phyloP scores from a whole-genome alignment of 2,113 vertebrate species.

The Fulica atra region DNA sequence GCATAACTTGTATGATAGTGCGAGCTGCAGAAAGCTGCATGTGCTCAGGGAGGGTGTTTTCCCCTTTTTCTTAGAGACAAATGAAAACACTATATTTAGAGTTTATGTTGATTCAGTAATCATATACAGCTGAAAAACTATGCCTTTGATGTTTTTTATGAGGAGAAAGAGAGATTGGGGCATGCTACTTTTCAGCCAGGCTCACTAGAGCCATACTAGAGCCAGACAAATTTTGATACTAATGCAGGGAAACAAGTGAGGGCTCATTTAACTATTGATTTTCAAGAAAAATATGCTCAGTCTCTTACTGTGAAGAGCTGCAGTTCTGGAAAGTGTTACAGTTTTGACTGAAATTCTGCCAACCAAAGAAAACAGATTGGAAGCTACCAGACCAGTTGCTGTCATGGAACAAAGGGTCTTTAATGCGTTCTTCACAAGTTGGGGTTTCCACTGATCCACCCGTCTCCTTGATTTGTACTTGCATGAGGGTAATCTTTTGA shows the following conservation, averaged over 20 bases:
- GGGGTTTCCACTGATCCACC: background rate
- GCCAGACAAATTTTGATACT: background rate
- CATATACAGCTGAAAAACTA: background rate
- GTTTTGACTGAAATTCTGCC: background rate
- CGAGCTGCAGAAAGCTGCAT: background rate
- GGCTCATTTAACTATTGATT: background rate
- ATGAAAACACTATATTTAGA: background rate
- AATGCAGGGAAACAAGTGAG: background rate
- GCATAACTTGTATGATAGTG: fast-evolving
- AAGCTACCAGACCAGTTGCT: background rate
- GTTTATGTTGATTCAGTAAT: background rate
- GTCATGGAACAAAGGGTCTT: background rate
- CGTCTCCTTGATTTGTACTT: background rate
- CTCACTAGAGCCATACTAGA: background rate
- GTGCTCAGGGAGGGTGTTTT: background rate
- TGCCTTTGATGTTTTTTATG: background rate
- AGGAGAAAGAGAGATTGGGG: background rate
- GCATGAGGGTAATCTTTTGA: background rate
- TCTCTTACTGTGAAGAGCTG: background rate
- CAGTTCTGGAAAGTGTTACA: background rate
- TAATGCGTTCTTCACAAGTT: background rate
- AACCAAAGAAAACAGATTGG: background rate
- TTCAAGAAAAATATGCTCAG: background rate
- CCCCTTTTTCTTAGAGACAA: background rate
- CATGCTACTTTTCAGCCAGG: background rate